These are phyloP conservation scores for Siniperca chuatsi DNA, from an alignment of 2,113 vertebrate species.

Conservation along the genomic window DNA sequence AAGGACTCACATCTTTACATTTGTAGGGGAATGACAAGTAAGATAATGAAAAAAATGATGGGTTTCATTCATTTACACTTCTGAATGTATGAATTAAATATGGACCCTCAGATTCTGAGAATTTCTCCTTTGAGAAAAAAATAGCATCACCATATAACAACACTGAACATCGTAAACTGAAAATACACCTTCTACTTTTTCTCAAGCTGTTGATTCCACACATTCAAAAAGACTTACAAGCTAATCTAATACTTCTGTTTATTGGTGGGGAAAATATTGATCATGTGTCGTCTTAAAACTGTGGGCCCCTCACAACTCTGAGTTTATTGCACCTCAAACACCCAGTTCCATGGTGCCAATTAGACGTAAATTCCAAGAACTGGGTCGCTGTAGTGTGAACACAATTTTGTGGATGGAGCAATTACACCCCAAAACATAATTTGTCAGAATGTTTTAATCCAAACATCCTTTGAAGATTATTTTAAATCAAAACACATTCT, in stretches of 20 bases:
- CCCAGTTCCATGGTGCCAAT: background rate
- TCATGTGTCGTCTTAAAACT: background rate
- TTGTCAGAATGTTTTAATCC: background rate
- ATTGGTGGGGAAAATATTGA: conserved; percentile 5
- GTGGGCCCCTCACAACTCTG: background rate
- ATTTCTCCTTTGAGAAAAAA: background rate
- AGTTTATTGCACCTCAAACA: conserved; percentile 8
- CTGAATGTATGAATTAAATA: conserved; percentile 20
- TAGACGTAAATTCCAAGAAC: conserved; percentile 1
- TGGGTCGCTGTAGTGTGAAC: background rate
- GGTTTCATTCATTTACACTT: conserved; percentile 11
- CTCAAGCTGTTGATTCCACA: background rate
- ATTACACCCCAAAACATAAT: background rate
- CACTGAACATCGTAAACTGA: background rate
- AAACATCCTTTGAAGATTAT: background rate
- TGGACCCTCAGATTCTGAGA: background rate
- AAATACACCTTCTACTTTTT: background rate
- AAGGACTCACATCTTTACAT: background rate
- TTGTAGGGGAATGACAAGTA: conserved; percentile 12
- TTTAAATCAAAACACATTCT: background rate
- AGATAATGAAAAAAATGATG: background rate
- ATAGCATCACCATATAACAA: background rate
- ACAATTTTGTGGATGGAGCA: background rate
- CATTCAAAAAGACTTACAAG: background rate
- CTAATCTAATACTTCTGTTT: conserved; percentile 3